Percentiles rank a stretch among this genome's conserved stretches.
Evolutionary conservation across 2,797 vertebrate species (phyloP).

Genomic region (Chelmon rostratus): DNA sequence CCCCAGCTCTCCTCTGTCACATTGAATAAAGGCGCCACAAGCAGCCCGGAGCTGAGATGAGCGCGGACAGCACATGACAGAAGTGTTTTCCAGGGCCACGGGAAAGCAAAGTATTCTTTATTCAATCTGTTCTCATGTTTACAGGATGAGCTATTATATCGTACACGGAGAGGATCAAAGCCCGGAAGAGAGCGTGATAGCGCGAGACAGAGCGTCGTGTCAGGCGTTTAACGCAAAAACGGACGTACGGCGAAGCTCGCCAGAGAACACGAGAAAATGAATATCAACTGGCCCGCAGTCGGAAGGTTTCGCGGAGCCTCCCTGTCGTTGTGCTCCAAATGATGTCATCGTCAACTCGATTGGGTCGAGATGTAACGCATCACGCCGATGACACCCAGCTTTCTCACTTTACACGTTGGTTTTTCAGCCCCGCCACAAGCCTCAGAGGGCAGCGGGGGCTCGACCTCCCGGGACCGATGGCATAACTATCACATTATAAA

Average conservation of each 20-base stretch:
- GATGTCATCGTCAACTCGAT: constrained; percentile 65
- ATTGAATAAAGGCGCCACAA: constrained; percentile 82
- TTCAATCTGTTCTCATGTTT: constrained; percentile 85
- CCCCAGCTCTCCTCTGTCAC: constrained; percentile 88
- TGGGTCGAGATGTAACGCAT: constrained; percentile 50
- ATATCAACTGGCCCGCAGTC: constrained; percentile 41
- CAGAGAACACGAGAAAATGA: constrained; percentile 48
- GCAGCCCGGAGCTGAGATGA: constrained; percentile 80
- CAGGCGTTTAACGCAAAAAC: constrained; percentile 42
- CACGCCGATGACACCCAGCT: constrained; percentile 45
- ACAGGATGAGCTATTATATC: constrained; percentile 80
- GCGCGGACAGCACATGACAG: constrained; percentile 87
- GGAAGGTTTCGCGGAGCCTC: constrained; percentile 33
- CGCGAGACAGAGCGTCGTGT: constrained; percentile 48
- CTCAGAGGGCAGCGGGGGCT: constrained; percentile 31
- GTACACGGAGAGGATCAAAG: constrained; percentile 66
- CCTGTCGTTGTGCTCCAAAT: constrained; percentile 49
- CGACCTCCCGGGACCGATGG: constrained; percentile 46
- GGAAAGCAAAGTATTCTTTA: constrained; percentile 86
- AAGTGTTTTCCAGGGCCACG: constrained; percentile 81
- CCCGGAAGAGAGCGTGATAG: constrained; percentile 35
- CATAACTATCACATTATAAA: constrained; percentile 50
- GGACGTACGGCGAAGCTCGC: constrained; percentile 39
- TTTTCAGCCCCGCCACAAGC: constrained; percentile 26
- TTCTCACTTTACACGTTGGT: constrained; percentile 54